These are phyloP conservation scores for Linurgus olivaceus DNA, from an alignment of 2,797 vertebrate species.

Conservation along the genomic window DNA sequence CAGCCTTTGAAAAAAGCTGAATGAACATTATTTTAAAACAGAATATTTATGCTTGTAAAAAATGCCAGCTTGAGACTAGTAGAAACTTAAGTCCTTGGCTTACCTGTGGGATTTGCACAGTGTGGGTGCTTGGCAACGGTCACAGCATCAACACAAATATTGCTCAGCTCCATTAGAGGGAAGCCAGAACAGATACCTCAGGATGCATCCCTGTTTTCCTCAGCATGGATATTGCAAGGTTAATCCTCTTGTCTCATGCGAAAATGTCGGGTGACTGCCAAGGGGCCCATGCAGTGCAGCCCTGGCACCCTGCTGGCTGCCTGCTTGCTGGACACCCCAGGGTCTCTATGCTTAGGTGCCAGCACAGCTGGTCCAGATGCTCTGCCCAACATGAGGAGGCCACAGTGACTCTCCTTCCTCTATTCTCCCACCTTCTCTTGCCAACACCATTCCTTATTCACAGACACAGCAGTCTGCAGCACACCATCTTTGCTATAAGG, in stretches of 20 bases:
- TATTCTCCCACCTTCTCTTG: not conserved
- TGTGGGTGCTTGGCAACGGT: not conserved
- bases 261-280: fast-evolving
- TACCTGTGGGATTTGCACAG: not conserved
- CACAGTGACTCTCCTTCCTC: not conserved
- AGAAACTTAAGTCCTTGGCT: not conserved
- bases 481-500: not conserved
- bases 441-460: not conserved
- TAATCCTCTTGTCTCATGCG: not conserved
- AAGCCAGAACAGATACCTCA: not conserved
- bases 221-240: not conserved
- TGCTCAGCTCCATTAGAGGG: not conserved
- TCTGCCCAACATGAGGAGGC: not conserved
- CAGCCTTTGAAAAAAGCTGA: constrained; percentile 15
- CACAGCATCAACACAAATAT: not conserved
- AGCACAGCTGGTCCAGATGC: not conserved
- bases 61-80: not conserved
- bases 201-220: not conserved
- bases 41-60: not conserved
- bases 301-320: not conserved
- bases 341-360: not conserved
- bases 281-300: fast-evolving
- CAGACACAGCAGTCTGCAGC: not conserved
- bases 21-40: not conserved
- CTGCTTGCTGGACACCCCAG: not conserved